A percentile compares a stretch with the other conserved stretches of the same genome.
Conservation (phyloP, 1,140 invertebrate genomes). For the Stegodyphus mimosarum region DNA sequence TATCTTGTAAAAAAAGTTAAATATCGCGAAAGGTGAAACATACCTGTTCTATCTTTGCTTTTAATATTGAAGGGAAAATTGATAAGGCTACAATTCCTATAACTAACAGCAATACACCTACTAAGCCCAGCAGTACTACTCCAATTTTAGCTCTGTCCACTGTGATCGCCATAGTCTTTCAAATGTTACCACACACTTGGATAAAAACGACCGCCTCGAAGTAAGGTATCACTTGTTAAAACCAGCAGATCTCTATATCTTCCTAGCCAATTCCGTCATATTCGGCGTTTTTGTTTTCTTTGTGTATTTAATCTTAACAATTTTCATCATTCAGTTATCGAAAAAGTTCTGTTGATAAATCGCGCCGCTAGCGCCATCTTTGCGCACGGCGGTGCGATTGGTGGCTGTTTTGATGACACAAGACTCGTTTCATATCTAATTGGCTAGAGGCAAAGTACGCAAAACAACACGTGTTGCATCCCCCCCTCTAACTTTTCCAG, state of each 20-base stretch:
- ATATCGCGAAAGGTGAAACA: no score
- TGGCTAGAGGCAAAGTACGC: conserved; percentile 18
- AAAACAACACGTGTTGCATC: conserved; percentile 11
- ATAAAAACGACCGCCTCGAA: background rate
- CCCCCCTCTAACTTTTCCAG: background rate
- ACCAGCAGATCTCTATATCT: conserved; percentile 11
- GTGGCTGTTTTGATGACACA: background rate
- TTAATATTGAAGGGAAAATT: conserved; percentile 25
- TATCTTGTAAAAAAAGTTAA: no score
- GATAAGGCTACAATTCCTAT: conserved; percentile 39
- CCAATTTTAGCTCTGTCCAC: conserved; percentile 39
- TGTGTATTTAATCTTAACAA: conserved; percentile 19
- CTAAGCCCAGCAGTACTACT: conserved; percentile 15
- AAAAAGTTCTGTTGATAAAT: conserved; percentile 46
- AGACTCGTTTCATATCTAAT: background rate
- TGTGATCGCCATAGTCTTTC: conserved; percentile 23
- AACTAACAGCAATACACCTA: conserved; percentile 24
- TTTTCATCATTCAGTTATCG: conserved; percentile 34
- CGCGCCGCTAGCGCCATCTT: conserved; percentile 46
- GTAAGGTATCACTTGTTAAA: conserved; percentile 3
- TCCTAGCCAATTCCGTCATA: conserved; percentile 11
- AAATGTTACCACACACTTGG: background rate
- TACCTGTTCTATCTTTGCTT: conserved; percentile 43
- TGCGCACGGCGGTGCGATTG: conserved; percentile 25
- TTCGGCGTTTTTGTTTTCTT: conserved; percentile 9